A percentile compares a stretch with the other conserved stretches of the same genome.
Evolutionary conservation across 2,888 invertebrate genomes (phyloP).

Genomic region (Tiphia femorata): DNA sequence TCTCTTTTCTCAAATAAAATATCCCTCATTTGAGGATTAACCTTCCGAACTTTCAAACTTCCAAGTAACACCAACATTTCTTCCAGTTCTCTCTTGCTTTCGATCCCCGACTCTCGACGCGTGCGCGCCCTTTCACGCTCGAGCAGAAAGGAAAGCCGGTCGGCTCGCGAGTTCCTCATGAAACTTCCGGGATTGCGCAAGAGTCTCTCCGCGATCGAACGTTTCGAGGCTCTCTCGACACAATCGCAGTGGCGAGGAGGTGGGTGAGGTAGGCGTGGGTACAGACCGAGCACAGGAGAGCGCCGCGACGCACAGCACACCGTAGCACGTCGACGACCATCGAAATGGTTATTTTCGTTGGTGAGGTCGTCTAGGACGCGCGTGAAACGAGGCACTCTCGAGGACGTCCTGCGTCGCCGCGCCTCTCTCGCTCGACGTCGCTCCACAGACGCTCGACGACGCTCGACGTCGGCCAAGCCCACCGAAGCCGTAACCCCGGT

Average conservation of each 20-base stretch:
- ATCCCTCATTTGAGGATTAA: too few relatives aligned
- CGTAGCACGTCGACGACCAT: conserved; percentile 33
- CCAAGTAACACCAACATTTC: too few relatives aligned
- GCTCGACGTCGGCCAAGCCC: conserved; percentile 47
- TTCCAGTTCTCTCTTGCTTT: too few relatives aligned
- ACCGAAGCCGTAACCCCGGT: conserved; percentile 46
- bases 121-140: not conserved
- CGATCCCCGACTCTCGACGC: not conserved
- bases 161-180: not conserved
- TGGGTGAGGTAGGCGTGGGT: not conserved
- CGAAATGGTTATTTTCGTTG: conserved; percentile 62
- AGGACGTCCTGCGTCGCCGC: conserved; percentile 54
- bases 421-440: conserved; percentile 43
- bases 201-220: too few relatives aligned
- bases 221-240: too few relatives aligned
- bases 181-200: conserved; percentile 1
- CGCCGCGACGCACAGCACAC: not conserved
- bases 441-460: too few relatives aligned
- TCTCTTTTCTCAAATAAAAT: too few relatives aligned
- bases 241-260: too few relatives aligned
- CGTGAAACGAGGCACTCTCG: conserved; percentile 60
- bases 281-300: not conserved
- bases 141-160: not conserved
- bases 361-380: conserved; percentile 64
- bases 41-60: too few relatives aligned